Evolutionary conservation across 1,140 invertebrate species (phyloP), one percentile per base, ranked within the genome.

Genomic region (Drosophila gunungcola): DNA sequence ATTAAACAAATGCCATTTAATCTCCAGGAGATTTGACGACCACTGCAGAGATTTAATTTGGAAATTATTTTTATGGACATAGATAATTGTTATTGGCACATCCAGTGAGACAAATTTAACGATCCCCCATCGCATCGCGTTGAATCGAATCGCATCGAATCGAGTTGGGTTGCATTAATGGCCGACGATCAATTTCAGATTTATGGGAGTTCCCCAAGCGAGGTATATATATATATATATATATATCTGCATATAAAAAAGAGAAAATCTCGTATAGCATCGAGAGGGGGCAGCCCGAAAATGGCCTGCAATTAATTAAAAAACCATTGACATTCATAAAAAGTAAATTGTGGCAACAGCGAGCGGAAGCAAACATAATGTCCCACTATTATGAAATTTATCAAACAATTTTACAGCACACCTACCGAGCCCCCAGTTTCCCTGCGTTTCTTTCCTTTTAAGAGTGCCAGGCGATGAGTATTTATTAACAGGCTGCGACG

Each of bases 271-370:
- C 72, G 62, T 75, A 75, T 75, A 75, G 48, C 55, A 73, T 74
- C 16, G 29, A 38, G 63, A 56, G 49, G 61, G 61, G 51, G 56
- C 43, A 52, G 62, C 49, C 42, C 43, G 63, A 76, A 78, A 89
- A 89, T 80, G 79, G 69, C 69, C 68, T 63, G 78, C 73, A 89
- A 89, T 89, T 89, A 89, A 89, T 89, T 89, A 89, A 89, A 89
- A 89, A 89, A 43, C 84, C 80, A 89, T 89, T 89, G 84, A 89
- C 84, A 89, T 89, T 89, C 84, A 89, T 89, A 89, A 89, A 89
- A 75, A 89, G 80, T 89, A 89, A 89, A 89, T 89, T 89, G 85
- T 78, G 84, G 84, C 84, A 90, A 89, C 85, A 89, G 77, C 56
- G 43, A 85, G 69, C 64, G 65, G 64, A 75, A 84, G 57, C 75